These are phyloP conservation scores for Danio choprae DNA, from an alignment of 2,797 vertebrate species.

Conservation along the genomic window DNA sequence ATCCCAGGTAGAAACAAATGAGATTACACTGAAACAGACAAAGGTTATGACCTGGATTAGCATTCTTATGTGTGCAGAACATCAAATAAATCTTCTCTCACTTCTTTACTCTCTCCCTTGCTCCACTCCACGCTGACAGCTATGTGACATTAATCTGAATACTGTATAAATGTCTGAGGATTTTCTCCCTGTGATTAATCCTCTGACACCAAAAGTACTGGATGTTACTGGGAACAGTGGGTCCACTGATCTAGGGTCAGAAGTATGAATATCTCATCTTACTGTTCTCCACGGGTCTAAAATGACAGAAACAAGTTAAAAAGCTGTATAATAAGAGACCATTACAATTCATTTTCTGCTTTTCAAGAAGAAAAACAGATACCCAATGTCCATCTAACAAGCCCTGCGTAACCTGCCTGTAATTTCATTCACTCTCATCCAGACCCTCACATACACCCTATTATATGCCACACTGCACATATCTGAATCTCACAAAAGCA, in stretches of 20 bases:
- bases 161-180: conserved; percentile 29
- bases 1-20: neutral
- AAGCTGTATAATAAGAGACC: conserved; percentile 10
- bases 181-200: conserved; percentile 30
- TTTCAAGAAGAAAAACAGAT: conserved; percentile 8
- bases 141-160: conserved; percentile 26
- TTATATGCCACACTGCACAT: neutral
- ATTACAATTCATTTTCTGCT: neutral
- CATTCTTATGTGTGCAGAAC: conserved; percentile 15
- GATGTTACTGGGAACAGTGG: conserved; percentile 4
- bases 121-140: neutral
- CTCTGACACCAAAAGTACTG: conserved; percentile 26
- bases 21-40: neutral
- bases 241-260: conserved; percentile 15
- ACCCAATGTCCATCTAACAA: neutral
- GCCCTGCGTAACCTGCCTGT: neutral
- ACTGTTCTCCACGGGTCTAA: conserved; percentile 4
- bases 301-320: neutral
- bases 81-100: neutral
- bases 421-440: neutral
- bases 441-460: neutral
- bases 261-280: conserved; percentile 5
- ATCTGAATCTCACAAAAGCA: conserved; percentile 29
- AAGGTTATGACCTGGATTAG: conserved; percentile 5
- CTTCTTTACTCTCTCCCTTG: neutral